A percentile compares a stretch with the other conserved stretches of the same genome.
phyloP scores from a whole-genome alignment of 2,797 vertebrate species.

The Phalanger gymnotis region DNA sequence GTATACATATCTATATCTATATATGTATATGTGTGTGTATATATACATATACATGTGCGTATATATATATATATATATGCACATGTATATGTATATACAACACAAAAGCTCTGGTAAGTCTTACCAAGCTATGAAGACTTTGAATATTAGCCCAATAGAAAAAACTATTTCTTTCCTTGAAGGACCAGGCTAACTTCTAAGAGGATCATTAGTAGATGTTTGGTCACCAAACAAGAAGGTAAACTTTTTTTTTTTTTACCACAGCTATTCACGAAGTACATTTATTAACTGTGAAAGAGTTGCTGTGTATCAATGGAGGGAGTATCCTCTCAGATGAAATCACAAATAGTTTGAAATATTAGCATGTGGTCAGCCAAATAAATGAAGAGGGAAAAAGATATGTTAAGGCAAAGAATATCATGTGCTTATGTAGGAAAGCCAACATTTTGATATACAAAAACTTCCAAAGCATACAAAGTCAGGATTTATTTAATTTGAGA shows the following conservation, averaged over 20 bases:
- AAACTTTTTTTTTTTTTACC: not conserved
- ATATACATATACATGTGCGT: too few relatives aligned
- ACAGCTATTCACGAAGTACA: not conserved
- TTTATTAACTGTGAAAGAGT: not conserved
- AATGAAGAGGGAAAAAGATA: not conserved
- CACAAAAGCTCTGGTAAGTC: not conserved
- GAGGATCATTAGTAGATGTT: not conserved
- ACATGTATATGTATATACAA: too few relatives aligned
- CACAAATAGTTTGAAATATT: not conserved
- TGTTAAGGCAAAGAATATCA: not conserved
- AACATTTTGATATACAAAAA: not conserved
- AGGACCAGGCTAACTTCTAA: not conserved
- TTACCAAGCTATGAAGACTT: not conserved
- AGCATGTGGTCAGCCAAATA: not conserved
- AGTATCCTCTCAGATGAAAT: not conserved
- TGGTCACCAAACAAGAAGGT: not conserved
- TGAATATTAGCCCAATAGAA: not conserved
- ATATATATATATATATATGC: too few relatives aligned
- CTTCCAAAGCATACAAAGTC: not conserved
- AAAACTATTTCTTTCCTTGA: not conserved
- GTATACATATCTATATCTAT: too few relatives aligned
- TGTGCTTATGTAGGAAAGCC: not conserved
- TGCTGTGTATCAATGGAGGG: not conserved
- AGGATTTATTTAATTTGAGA: not conserved
- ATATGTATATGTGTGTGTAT: too few relatives aligned